A percentile compares a stretch with the other conserved stretches of the same genome.
Evolutionary conservation across 1,140 invertebrate species (phyloP).

Genomic region (Chymomyza costata): DNA sequence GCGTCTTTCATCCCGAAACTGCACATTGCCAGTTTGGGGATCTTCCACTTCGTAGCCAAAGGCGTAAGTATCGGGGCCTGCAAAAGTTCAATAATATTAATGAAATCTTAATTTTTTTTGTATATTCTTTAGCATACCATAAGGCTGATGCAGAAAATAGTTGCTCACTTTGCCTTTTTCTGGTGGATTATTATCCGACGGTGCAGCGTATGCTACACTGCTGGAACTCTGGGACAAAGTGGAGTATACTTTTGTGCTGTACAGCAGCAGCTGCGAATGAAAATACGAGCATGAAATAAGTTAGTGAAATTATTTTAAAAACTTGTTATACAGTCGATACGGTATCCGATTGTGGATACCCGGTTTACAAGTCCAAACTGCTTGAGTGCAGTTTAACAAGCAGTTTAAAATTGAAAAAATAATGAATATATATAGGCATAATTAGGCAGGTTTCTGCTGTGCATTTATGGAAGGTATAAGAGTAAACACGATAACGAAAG

Average conservation of each 20-base stretch:
- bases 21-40: constrained; percentile 78
- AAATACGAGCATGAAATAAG: not conserved
- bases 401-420: not conserved
- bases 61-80: constrained; percentile 80
- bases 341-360: too few relatives aligned
- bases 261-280: constrained; percentile 22
- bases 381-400: not conserved
- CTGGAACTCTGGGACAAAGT: constrained; percentile 19
- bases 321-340: too few relatives aligned
- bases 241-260: constrained; percentile 60
- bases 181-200: constrained; percentile 17
- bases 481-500: too few relatives aligned
- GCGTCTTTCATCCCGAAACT: constrained; percentile 81
- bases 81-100: not conserved
- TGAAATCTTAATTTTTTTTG: not conserved
- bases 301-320: not conserved
- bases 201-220: constrained; percentile 29
- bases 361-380: too few relatives aligned
- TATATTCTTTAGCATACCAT: constrained; percentile 44
- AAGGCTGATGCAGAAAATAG: constrained; percentile 60
- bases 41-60: constrained; percentile 84
- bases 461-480: too few relatives aligned
- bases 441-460: not conserved
- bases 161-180: constrained; percentile 36
- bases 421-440: too few relatives aligned